Evolutionary conservation across 92 coral and sea anemone genomes (phyloP), one percentile per base, ranked within the genome.

Genomic region (Heteractis magnifica): DNA sequence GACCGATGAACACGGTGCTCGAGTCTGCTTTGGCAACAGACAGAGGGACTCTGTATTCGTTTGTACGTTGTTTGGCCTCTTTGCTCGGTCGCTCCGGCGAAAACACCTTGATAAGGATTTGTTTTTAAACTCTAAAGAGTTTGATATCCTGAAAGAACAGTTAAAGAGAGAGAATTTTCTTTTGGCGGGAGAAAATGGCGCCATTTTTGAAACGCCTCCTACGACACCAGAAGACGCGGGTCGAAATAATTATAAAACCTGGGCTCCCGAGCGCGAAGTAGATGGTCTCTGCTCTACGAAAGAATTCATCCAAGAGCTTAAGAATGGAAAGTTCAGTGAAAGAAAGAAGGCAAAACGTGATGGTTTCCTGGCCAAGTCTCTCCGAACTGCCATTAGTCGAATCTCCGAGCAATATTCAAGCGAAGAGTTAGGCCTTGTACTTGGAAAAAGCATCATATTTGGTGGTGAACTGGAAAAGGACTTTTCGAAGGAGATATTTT

Each of bases 181-280:
- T n/a, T 13, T 83, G 53, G 21, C 80, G 10, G 55, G 78, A 75
- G 65, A 56, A n/a, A 62, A 55, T 9, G 21, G 74, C 21, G 71
- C 81, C 50, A 56, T 58, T 56, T 26, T 56, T 15, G 86, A 83
- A 44, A 75, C 62, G 6, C 86, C 86, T 14, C 81, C 81, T 23
- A 16, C 51, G 4, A 83, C 86, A 11, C 86, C 86, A 11, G 65
- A 72, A 72, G n/a, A n/a, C n/a, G n/a, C n/a, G n/a, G n/a, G n/a
- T 8, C 50, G 51, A 21, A 15, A 4, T 14, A 49, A 21, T 4
- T 11, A 44, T 52, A 65, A 7, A 23, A 8, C 8, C 23, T 12
- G n/a, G n/a, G n/a, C n/a, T n/a, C n/a, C n/a, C 10, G 6, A 72
- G 48, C 77, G 48, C 9, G 51, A 21, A 21, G 10, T 23, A 21